Evolutionary conservation across 2,888 invertebrate species (phyloP), one percentile per base, ranked within the genome.

Genomic region (Dynastes tityus): DNA sequence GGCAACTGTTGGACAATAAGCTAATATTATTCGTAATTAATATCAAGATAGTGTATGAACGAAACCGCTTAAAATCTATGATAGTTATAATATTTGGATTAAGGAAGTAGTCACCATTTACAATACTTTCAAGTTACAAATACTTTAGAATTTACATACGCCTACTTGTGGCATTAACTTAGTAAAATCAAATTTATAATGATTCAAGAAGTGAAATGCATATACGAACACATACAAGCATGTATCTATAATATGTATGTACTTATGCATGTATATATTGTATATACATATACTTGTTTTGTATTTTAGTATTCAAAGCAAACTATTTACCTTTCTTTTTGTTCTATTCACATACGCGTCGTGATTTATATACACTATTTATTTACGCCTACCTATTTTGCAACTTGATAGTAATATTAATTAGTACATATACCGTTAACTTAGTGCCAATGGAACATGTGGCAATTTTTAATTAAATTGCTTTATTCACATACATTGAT

Each of bases 111-210:
- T 55, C 5, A 16, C 16, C 6, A 55, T n/a, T 6, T 29, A 61
- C 11, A 29, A 65, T 65, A 65, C 40, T 13, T 65, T 65, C 63
- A 63, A 29, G 16, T 40, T 32, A 65, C 8, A 32, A 65, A 37
- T 65, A n/a, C n/a, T 16, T 29, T 16, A 13, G 27, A 22, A 65
- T 65, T 37, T 65, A 40, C 65, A 37, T 65, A 40, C 65, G 65
- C 65, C 65, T 65, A 65, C 65, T 32, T 13, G 32, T n/a, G 32
- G n/a, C 65, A 65, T 40, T 65, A 40, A 37, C 32, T 65, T 65
- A 8, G 13, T 37, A 65, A 6, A n/a, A 3, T 27, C 40, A 32
- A 40, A 65, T 65, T 32, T 65, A 65, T 29, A 63, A 63, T 22
- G 29, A 63, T 29, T 29, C 6, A 13, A 63, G 63, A 29, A 63